A percentile compares a stretch with the other conserved stretches of the same genome.
Evolutionary conservation across 2,888 invertebrate species (phyloP).

Genomic region (Cremastinae sp.): DNA sequence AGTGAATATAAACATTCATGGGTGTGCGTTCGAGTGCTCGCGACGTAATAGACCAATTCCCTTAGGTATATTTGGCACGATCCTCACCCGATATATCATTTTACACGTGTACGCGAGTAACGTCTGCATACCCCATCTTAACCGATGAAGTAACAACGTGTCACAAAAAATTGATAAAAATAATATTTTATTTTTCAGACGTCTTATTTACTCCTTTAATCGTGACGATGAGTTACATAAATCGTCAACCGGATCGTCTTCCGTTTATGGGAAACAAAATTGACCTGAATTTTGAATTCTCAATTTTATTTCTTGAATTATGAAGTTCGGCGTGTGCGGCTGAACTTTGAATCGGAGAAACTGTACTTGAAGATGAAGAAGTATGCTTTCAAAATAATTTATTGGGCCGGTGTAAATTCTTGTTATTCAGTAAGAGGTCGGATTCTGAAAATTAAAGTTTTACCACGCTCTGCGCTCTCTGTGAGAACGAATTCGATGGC

Average conservation of each 20-base stretch:
- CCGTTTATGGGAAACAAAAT: no score
- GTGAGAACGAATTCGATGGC: no score
- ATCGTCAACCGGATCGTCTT: no score
- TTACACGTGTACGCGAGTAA: not conserved
- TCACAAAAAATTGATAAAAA: slow-evolving; percentile 51
- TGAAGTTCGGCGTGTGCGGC: no score
- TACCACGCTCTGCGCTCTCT: no score
- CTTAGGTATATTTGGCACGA: slow-evolving; percentile 11
- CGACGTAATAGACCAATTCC: slow-evolving; percentile 10
- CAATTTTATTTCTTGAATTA: not conserved
- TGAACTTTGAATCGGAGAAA: not conserved
- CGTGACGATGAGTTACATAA: slow-evolving; percentile 42
- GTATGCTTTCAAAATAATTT: no score
- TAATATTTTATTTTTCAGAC: slow-evolving; percentile 20
- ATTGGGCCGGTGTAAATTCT: no score
- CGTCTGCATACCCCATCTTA: slow-evolving; percentile 3
- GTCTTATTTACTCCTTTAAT: slow-evolving; percentile 44
- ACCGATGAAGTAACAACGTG: slow-evolving; percentile 4
- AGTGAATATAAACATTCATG: slow-evolving; percentile 8
- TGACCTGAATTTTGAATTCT: not conserved
- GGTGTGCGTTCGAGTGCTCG: not conserved
- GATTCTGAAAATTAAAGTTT: no score
- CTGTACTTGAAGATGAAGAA: no score
- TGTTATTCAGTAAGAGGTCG: no score
- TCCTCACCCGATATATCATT: slow-evolving; percentile 42